Evolutionary conservation across 2,888 invertebrate species (phyloP).

Genomic region (Opisthograptis luteolata): DNA sequence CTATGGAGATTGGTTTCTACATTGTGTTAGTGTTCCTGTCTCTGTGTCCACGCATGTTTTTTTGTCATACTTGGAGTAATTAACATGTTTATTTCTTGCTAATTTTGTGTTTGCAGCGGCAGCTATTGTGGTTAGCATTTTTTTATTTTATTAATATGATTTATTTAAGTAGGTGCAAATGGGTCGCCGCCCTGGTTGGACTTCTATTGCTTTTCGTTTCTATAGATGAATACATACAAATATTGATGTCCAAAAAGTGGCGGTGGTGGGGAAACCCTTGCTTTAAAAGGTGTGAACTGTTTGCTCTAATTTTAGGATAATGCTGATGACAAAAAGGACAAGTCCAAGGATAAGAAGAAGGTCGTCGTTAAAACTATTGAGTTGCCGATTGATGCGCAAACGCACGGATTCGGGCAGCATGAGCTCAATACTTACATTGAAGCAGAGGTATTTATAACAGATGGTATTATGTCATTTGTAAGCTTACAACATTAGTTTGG

Average conservation of each 20-base stretch:
- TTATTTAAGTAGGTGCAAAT: slow-evolving; percentile 70
- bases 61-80: slow-evolving; percentile 57
- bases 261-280: slow-evolving; percentile 67
- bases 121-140: slow-evolving; percentile 40
- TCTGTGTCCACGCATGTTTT: slow-evolving; percentile 84
- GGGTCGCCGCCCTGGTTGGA: slow-evolving; percentile 75
- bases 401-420: slow-evolving; percentile 88
- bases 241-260: slow-evolving; percentile 52
- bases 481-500: no score
- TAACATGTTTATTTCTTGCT: slow-evolving; percentile 39
- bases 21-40: slow-evolving; percentile 59
- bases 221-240: background rate
- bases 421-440: slow-evolving; percentile 91
- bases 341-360: slow-evolving; percentile 88
- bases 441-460: slow-evolving; percentile 89
- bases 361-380: slow-evolving; percentile 92
- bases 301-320: slow-evolving; percentile 73
- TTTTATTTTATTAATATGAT: slow-evolving; percentile 23
- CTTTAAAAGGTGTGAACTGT: slow-evolving; percentile 61
- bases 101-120: slow-evolving; percentile 53
- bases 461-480: no score
- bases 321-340: slow-evolving; percentile 86
- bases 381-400: slow-evolving; percentile 91
- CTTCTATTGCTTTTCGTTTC: slow-evolving; percentile 17
- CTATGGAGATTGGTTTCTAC: slow-evolving; percentile 56